Evolutionary conservation across 1,140 invertebrate species (phyloP).

Genomic region (Drosophila albomicans): DNA sequence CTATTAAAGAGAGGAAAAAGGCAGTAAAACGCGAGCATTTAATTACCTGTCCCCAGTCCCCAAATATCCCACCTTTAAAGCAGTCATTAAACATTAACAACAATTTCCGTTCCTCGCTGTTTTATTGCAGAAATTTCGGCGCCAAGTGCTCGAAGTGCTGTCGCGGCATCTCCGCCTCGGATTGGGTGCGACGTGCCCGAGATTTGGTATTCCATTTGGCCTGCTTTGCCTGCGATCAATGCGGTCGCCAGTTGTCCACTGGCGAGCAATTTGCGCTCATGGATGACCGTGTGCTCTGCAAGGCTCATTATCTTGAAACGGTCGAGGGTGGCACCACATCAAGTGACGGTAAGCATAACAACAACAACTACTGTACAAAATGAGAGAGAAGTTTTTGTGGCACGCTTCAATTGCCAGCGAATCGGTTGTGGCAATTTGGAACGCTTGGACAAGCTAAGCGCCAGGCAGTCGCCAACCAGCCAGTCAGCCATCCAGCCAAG

Average conservation of each 20-base stretch:
- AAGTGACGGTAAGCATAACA: constrained; percentile 89
- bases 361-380: constrained; percentile 3
- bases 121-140: constrained; percentile 94
- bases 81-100: constrained; percentile 33
- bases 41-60: neutral
- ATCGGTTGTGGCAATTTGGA: constrained; percentile 69
- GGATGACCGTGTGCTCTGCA: constrained; percentile 96
- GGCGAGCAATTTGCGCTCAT: constrained; percentile 99
- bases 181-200: constrained; percentile 98
- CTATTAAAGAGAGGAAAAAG: constrained; percentile 20
- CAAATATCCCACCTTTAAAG: neutral
- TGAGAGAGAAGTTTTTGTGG: constrained; percentile 51
- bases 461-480: constrained; percentile 61
- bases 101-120: constrained; percentile 51
- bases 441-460: constrained; percentile 62
- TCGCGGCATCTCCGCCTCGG: constrained; percentile 95
- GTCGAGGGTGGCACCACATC: constrained; percentile 95
- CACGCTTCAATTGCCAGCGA: constrained; percentile 60
- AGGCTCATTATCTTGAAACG: constrained; percentile 97
- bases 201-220: constrained; percentile 98
- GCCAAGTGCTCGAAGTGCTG: constrained; percentile 98
- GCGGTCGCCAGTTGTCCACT: constrained; percentile 97
- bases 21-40: constrained; percentile 12
- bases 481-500: constrained; percentile 26
- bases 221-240: constrained; percentile 99